Percentiles rank a stretch among this genome's conserved stretches.
Conservation (phyloP, 2,113 vertebrate genomes). For the Scomber japonicus region DNA sequence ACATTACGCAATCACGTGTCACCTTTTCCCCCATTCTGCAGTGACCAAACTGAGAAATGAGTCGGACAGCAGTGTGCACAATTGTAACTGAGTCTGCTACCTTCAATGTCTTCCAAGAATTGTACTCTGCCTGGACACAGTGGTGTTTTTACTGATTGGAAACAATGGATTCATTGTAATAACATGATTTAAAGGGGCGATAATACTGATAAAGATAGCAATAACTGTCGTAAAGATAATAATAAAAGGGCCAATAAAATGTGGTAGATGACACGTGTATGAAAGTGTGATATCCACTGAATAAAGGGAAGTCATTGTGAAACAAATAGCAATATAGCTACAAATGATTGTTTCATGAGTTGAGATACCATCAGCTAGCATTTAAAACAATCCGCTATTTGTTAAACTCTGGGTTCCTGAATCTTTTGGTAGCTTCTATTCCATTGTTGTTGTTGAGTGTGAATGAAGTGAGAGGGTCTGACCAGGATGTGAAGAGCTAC, state of each 20-base stretch:
- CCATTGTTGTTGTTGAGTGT: conserved; percentile 12
- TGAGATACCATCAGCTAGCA: neutral
- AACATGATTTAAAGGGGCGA: no score
- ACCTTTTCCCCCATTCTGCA: conserved; percentile 42
- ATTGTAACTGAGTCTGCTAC: conserved; percentile 5
- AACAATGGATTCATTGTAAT: no score
- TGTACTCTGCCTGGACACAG: neutral
- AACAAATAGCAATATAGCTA: neutral
- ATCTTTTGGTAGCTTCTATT: neutral
- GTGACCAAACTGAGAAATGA: conserved; percentile 44
- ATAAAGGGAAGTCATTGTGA: neutral
- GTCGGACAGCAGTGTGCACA: no score
- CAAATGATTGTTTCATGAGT: neutral
- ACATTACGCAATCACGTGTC: conserved; percentile 29
- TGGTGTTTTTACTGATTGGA: neutral
- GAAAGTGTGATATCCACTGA: neutral
- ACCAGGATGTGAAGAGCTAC: conserved; percentile 45
- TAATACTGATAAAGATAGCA: no score
- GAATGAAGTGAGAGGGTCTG: conserved; percentile 29
- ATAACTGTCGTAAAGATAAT: neutral
- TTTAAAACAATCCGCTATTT: neutral
- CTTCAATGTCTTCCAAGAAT: neutral
- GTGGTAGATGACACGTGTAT: no score
- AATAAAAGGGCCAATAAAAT: neutral
- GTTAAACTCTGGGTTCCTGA: neutral